Base-by-base conservation (phyloP, 2,888 invertebrate species). In the Lithophane leautieri region DNA sequence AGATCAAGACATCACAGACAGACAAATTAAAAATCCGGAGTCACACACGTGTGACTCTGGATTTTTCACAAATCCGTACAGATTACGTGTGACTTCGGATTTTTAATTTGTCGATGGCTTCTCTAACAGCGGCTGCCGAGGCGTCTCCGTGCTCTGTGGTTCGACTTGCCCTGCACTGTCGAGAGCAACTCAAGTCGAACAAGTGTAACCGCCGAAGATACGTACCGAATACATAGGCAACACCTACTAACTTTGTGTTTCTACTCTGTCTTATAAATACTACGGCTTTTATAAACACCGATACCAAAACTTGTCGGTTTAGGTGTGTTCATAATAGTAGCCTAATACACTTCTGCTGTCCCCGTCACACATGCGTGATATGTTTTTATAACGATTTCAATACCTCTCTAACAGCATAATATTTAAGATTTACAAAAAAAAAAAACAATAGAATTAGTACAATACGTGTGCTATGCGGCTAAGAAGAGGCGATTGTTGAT, bases 171-270 rank as follows among this genome's bases (percentile, higher is more conserved):
- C 52, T 47, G 60, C n/a, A 70, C 70, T 69, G 79, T 62, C 73
- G 69, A 70, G 66, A 72, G 50, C 60, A 77, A 77, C 69, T 76
- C 34, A 82, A 82, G 72, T 73, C 28, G 76, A 65, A 61, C 82
- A 69, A 81, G 68, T 75, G 66, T 58, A 63, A 42, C 65, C 70
- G 54, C 12, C n/a, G 52, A 62, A 66, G 52, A 44, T 34, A 73
- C 44, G 25, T 50, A 56, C 50, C 28, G 16, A 47, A n/a, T 60
- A 70, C 70, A 70, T 56, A 52, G 16, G 19, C 65, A 47, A 60
- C 47, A 50, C 16, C 34, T 58, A 63, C 34, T 19, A 63, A 70
- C 70, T 58, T 63, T 56, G 56, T 56, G 28, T 63, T 28, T 8
- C 19, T 63, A 34, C 34, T 54, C 4, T 44, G 42, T 52, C 58